Percentiles rank a stretch among this genome's conserved stretches.
Evolutionary conservation across 1,140 invertebrate genomes (phyloP).

Genomic region (Campoletis sonorensis): DNA sequence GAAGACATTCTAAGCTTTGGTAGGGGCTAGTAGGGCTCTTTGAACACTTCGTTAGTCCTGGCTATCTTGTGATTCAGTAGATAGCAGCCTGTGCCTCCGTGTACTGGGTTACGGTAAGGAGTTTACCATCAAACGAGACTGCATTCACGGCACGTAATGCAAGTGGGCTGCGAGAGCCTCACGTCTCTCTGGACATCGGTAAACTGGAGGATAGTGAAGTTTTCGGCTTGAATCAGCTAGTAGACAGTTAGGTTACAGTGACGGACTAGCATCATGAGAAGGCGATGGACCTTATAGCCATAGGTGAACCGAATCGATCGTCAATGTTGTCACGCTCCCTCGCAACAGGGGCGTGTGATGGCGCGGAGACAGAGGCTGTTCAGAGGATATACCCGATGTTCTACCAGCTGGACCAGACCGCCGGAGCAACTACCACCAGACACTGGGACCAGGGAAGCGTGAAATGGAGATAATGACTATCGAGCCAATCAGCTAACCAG

Average conservation of each 20-base stretch:
- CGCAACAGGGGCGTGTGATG: slow-evolving; percentile 16
- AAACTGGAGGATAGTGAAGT: slow-evolving; percentile 13
- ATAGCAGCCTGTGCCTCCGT: background rate
- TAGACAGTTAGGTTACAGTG: slow-evolving; percentile 3
- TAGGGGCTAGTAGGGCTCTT: background rate
- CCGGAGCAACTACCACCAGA: slow-evolving; percentile 34
- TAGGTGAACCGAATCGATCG: slow-evolving; percentile 58
- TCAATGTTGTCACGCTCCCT: slow-evolving; percentile 55
- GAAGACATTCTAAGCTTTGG: background rate
- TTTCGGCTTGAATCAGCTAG: slow-evolving; percentile 26
- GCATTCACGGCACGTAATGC: slow-evolving; percentile 16
- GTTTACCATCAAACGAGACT: slow-evolving; percentile 16
- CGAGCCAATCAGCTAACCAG: slow-evolving; percentile 72
- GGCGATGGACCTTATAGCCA: slow-evolving; percentile 20
- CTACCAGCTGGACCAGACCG: slow-evolving; percentile 39
- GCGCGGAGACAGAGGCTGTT: background rate
- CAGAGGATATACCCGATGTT: slow-evolving; percentile 3
- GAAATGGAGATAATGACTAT: slow-evolving; percentile 75
- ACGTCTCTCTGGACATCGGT: slow-evolving; percentile 33
- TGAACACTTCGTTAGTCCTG: background rate
- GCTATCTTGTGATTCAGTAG: background rate
- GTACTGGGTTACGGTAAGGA: slow-evolving; percentile 23
- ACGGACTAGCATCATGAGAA: slow-evolving; percentile 6
- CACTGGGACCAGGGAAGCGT: slow-evolving; percentile 60
- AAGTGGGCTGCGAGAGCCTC: slow-evolving; percentile 1